Conservation (phyloP, 23 tunicate species). For the Phallusia fumigata region DNA sequence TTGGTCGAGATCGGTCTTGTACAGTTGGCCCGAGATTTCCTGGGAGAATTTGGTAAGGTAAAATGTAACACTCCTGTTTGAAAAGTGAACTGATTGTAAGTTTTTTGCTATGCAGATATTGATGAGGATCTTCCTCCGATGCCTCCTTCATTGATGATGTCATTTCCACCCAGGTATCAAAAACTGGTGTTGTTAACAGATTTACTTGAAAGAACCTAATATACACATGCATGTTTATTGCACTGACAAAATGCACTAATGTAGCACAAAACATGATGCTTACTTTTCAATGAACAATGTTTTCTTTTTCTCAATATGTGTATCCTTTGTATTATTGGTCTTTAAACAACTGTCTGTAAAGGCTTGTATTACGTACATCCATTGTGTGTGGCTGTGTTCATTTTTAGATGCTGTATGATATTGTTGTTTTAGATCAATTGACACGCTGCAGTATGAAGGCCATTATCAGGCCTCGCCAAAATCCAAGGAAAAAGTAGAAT, state of each 20-base stretch:
- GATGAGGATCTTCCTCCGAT: conserved; percentile 44
- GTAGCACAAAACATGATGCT: too few relatives aligned
- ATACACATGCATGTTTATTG: too few relatives aligned
- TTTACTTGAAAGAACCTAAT: too few relatives aligned
- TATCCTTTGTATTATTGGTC: background rate
- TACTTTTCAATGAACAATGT: too few relatives aligned
- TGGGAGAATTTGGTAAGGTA: conserved; percentile 53
- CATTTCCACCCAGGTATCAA: background rate
- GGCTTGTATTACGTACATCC: too few relatives aligned
- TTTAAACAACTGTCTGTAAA: too few relatives aligned
- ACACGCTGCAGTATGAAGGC: background rate
- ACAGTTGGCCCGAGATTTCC: conserved; percentile 54
- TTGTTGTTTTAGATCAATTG: background rate
- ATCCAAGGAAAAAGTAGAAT: background rate
- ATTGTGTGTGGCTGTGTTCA: too few relatives aligned
- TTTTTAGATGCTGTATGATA: too few relatives aligned
- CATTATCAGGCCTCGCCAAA: background rate
- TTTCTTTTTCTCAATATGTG: background rate
- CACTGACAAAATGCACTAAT: too few relatives aligned
- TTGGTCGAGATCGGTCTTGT: conserved; percentile 70
- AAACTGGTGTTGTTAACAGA: background rate
- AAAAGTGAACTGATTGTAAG: background rate
- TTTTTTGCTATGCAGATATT: conserved; percentile 17
- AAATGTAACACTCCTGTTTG: background rate
- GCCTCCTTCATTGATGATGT: background rate